Base-by-base conservation (phyloP, 2,797 vertebrate species). In the Coccyzus lansbergi region DNA sequence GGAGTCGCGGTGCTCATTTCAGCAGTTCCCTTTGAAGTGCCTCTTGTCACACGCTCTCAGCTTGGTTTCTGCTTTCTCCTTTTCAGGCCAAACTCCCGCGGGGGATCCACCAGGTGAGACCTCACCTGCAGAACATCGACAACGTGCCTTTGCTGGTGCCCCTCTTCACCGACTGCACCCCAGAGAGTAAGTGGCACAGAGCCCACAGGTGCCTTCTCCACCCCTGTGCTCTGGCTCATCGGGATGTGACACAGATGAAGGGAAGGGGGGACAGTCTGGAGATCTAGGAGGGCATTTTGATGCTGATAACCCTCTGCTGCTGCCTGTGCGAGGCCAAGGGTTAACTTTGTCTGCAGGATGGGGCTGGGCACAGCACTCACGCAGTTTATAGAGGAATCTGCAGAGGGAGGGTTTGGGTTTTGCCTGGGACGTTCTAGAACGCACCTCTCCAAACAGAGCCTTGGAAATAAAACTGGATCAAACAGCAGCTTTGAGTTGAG, bases 61-160 rank as follows among this genome's bases (percentile, higher is more conserved):
- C 59, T 91, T 75, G 59, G 52, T 76, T 46, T 90, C 25, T 46
- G 38, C n/a, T 53, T 96, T 74, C 86, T 78, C 58, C 64, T 69
- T 86, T 95, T 56, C 96, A 99, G 99, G 99, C 99, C 93, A 99
- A 99, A 97, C 98, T 99, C 48, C 99, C 99, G 78, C 98, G 99
- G 52, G 99, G 99, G 28, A 99, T 99, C 97, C 99, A 99, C 96
- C 99, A 99, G 97, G 99, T 99, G 86, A 98, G 99, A 82, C 99
- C 99, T 92, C 99, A 99, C 96, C 96, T 99, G 96, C 99, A 99
- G 97, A 99, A 99, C 98, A 99, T 99, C 9, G 99, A 99, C 97
- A 99, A 99, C 0, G 99, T 99, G 96, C 99, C 99, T 97, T 98
- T 99, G 86, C 96, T 99, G 76, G 99, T 99, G 92, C 99, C 99